Evolutionary conservation across 2,888 invertebrate species (phyloP), one percentile per base, ranked within the genome.

Genomic region (Dendrolimus pini): DNA sequence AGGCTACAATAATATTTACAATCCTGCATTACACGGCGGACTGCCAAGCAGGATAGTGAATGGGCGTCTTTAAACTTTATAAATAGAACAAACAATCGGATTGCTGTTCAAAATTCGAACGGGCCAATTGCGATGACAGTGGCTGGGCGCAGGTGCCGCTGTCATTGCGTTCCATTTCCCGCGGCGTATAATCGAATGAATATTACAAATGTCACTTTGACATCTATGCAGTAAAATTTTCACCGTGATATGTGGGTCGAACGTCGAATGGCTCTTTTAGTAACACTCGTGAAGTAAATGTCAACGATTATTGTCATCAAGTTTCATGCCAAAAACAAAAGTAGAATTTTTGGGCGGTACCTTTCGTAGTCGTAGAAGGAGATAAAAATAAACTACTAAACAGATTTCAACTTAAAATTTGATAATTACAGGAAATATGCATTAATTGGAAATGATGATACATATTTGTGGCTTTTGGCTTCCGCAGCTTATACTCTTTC

Each of bases 141-240:
- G 68, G 74, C 68, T 67, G 62, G 70, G 65, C 72, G 74, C 85
- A 84, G 85, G 85, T 87, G 87, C 74, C 76, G 79, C 82, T 84
- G 83, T 85, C 87, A 80, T 75, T 80, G 76, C 77, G 80, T 78
- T 78, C 84, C 85, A 83, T 86, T 85, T 85, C 85, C 84, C 85
- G 84, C 82, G 67, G 65, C 74, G 65, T 76, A 78, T 86, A 88
- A 87, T 86, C 85, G 83, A 86, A 89, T 89, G 89, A 88, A 88
- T 89, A 89, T 89, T 88, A 88, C 89, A 85, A 85, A 83, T 77
- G 84, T 84, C 85, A 85, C 72, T 70, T 60, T 80, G 86, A 81
- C 84, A 83, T 80, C 78, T 76, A 75, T 78, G 83, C 79, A 81
- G 80, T 81, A 80, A 2, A 47, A 47, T 10, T 47, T 47, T 78